These are phyloP conservation scores for Manis pentadactyla DNA, from an alignment of 2,797 vertebrate species.

Conservation along the genomic window DNA sequence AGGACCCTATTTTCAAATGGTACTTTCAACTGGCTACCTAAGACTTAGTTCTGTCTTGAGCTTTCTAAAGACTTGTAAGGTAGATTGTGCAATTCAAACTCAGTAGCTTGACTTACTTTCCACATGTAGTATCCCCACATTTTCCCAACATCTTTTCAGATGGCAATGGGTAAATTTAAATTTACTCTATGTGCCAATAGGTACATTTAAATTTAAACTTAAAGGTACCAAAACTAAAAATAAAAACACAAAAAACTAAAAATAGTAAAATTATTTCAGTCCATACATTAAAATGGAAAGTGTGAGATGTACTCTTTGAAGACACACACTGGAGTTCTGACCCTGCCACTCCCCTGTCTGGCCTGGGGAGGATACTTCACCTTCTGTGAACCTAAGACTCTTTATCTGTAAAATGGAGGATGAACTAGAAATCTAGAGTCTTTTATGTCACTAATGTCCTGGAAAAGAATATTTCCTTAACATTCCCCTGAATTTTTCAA, in stretches of 20 bases:
- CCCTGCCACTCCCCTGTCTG: not conserved
- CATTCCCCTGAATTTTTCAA: not conserved
- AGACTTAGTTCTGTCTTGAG: not conserved
- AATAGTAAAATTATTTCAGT: not conserved
- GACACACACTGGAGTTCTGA: not conserved
- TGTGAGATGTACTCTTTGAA: not conserved
- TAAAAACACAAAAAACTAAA: not conserved
- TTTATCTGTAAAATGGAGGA: not conserved
- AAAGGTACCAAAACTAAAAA: not conserved
- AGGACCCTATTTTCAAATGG: not conserved
- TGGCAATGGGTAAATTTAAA: not conserved
- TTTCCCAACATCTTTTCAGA: not conserved
- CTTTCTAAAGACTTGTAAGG: not conserved
- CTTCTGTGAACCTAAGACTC: not conserved
- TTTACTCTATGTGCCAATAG: not conserved
- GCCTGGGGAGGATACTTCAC: not conserved
- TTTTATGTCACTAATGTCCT: not conserved
- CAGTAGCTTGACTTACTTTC: not conserved
- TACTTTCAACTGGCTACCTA: not conserved
- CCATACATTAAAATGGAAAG: not conserved
- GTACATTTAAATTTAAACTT: constrained; percentile 1
- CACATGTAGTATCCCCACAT: not conserved
- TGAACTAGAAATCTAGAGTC: not conserved
- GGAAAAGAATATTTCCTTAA: not conserved
- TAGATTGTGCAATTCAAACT: not conserved